Evolutionary conservation across 2,113 vertebrate genomes (phyloP), one percentile per base, ranked within the genome.

Genomic region (Chaetura pelagica): DNA sequence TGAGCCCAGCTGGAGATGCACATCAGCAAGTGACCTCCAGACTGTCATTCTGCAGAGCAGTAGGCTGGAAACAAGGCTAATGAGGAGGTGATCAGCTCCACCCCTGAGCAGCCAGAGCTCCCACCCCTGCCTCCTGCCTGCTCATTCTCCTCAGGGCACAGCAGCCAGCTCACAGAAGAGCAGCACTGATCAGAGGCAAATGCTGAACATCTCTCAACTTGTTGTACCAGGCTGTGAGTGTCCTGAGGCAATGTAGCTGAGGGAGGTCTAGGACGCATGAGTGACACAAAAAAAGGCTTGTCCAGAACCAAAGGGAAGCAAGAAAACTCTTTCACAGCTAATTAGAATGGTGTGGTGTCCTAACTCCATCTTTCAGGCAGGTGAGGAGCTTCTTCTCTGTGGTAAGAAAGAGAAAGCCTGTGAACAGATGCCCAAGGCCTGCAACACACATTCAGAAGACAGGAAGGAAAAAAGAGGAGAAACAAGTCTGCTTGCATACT

Each of bases 61-160:
- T 91, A 75, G 76, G 6, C 78, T n/a, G 23, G 68, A 96, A 97
- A 97, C 13, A 49, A 83, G 78, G 67, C 27, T 91, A 94, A 96
- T 83, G 73, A 93, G 74, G 74, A 94, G 71, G 44, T 76, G 9
- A 38, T 57, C 2, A 1, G 11, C 46, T 97, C 57, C 42, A 67
- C 69, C 44, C 62, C 74, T 1, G 12, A 88, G 63, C 42, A 82
- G 10, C 42, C 62, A 72, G 76, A 64, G 42, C 16, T 89, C 35
- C 51, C 5, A 3, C 95, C 59, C 63, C 58, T 35, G 30, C 61
- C 35, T 88, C 23, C 6, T 21, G n/a, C 57, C 42, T 2, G 1
- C 17, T 32, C 27, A 23, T 76, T 18, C n/a, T 84, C 52, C 84
- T 61, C 23, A 14, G 0, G 0, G 35, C 74, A 38, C 34, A 87